A percentile compares a stretch with the other conserved stretches of the same genome.
Evolutionary conservation across 2,797 vertebrate species (phyloP).

Genomic region (Sebastes alutus): DNA sequence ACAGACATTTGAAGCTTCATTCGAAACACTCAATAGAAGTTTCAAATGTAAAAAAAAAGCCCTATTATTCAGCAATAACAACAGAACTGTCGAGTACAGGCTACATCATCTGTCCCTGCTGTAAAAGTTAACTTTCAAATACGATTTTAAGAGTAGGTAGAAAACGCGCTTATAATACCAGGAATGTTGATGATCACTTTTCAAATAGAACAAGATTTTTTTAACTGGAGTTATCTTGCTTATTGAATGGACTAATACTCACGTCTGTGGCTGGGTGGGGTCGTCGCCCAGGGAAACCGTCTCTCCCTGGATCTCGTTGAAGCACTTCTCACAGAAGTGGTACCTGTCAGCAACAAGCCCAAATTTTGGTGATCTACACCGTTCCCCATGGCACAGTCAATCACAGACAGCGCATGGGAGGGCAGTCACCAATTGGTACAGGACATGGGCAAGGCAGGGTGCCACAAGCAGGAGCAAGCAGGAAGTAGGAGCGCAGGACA

Average conservation of each 20-base stretch:
- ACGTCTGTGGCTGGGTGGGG: conserved; percentile 98
- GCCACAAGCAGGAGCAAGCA: conserved; percentile 87
- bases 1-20: background rate
- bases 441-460: conserved; percentile 84
- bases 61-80: background rate
- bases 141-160: background rate
- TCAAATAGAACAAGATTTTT: background rate
- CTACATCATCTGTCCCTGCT: no score
- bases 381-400: conserved; percentile 93
- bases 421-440: conserved; percentile 92
- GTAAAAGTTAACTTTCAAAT: background rate
- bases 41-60: no score
- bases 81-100: background rate
- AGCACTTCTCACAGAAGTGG: conserved; percentile 99
- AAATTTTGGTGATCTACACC: conserved; percentile 99
- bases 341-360: conserved; percentile 99
- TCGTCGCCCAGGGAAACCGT: conserved; percentile 98
- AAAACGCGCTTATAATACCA: background rate
- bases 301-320: conserved; percentile 99
- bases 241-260: conserved; percentile 74
- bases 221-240: background rate
- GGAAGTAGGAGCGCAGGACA: conserved; percentile 82
- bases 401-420: conserved; percentile 89
- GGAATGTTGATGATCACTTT: background rate
- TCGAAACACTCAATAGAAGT: no score